These are phyloP conservation scores for Ceramica pisi DNA, from an alignment of 2,888 invertebrate species.

Conservation along the genomic window DNA sequence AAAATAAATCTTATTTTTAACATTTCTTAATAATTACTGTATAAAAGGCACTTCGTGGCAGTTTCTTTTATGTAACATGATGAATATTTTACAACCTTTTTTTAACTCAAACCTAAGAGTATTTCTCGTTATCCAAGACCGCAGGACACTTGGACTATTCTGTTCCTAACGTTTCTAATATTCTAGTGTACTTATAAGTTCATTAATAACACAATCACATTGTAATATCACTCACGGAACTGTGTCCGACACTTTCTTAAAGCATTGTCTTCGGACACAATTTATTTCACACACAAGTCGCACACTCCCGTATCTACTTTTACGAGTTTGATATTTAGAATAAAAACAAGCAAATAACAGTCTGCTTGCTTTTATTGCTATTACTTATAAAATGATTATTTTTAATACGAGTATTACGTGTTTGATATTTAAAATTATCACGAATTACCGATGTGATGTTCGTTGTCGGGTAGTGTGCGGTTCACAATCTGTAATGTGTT, in stretches of 20 bases:
- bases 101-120: constrained; percentile 82
- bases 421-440: constrained; percentile 52
- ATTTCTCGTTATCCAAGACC: constrained; percentile 77
- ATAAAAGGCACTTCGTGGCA: constrained; percentile 90
- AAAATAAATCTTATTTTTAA: constrained; percentile 71
- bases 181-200: constrained; percentile 87
- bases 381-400: constrained; percentile 52
- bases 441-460: constrained; percentile 54
- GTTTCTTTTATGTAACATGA: constrained; percentile 83
- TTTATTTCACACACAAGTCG: constrained; percentile 78
- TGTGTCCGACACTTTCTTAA: constrained; percentile 80
- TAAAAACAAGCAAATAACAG: constrained; percentile 79
- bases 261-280: constrained; percentile 84
- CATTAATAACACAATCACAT: constrained; percentile 89
- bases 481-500: constrained; percentile 73
- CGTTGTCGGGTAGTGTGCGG: constrained; percentile 68
- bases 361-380: constrained; percentile 81
- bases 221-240: constrained; percentile 88
- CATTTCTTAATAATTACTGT: constrained; percentile 78
- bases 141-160: constrained; percentile 64
- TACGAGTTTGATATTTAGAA: constrained; percentile 79
- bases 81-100: constrained; percentile 82
- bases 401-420: constrained; percentile 63
- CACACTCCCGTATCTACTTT: constrained; percentile 78
- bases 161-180: constrained; percentile 76